Conservation (phyloP, 1,140 invertebrate genomes). For the Liolophura sinensis region DNA sequence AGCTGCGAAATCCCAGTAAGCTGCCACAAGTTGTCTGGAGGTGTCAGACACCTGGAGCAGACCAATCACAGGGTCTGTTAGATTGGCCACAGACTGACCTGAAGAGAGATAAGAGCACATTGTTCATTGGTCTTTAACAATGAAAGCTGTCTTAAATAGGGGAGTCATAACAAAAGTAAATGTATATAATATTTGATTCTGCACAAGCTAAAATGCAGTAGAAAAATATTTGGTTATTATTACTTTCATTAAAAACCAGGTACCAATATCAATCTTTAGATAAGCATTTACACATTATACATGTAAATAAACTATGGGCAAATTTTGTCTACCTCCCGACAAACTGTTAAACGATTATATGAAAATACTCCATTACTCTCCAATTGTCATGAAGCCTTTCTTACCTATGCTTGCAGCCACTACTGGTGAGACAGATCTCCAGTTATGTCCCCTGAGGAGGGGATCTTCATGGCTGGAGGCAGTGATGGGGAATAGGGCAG, state of each 20-base stretch:
- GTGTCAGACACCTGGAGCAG: slow-evolving; percentile 65
- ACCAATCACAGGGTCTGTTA: slow-evolving; percentile 71
- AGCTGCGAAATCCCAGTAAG: slow-evolving; percentile 70
- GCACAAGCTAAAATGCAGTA: no score
- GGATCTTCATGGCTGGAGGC: slow-evolving; percentile 26
- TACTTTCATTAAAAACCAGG: no score
- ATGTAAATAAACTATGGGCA: no score
- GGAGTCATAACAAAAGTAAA: not conserved
- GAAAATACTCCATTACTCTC: not conserved
- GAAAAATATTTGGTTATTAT: no score
- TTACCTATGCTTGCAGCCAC: slow-evolving; percentile 42
- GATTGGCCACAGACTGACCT: slow-evolving; percentile 60
- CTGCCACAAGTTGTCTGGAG: slow-evolving; percentile 63
- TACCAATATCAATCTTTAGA: no score
- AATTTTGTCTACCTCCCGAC: no score
- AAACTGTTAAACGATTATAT: no score
- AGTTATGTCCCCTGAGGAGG: slow-evolving; percentile 25
- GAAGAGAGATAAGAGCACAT: slow-evolving; percentile 8
- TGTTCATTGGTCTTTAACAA: not conserved
- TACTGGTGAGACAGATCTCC: slow-evolving; percentile 36
- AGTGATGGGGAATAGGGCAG: slow-evolving; percentile 46
- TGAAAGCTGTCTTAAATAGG: not conserved
- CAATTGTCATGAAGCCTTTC: slow-evolving; percentile 3
- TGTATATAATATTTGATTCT: no score
- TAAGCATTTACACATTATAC: no score